These are phyloP conservation scores for Drosophila suzukii DNA, from an alignment of 1,140 invertebrate species.

Conservation along the genomic window DNA sequence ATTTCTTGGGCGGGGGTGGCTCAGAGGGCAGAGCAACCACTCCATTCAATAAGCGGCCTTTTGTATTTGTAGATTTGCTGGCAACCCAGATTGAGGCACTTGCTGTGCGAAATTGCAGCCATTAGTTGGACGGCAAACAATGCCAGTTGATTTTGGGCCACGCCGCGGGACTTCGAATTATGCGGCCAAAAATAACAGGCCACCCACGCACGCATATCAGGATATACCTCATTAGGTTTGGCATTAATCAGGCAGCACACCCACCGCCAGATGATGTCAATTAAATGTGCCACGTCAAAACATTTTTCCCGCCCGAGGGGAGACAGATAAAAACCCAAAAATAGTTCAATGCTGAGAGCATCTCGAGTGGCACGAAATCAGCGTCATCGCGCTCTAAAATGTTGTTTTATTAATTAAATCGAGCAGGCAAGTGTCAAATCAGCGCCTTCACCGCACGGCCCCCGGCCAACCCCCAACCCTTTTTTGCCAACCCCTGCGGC, in stretches of 20 bases:
- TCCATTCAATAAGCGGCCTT: slow-evolving; percentile 42
- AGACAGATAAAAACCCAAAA: slow-evolving; percentile 1
- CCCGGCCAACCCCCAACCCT: background rate
- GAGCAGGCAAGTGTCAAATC: slow-evolving; percentile 79
- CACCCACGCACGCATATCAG: slow-evolving; percentile 37
- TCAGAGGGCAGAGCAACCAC: background rate
- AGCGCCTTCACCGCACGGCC: slow-evolving; percentile 29
- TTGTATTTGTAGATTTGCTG: slow-evolving; percentile 42
- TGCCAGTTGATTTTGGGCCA: slow-evolving; percentile 50
- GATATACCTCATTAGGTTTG: slow-evolving; percentile 71
- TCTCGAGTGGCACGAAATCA: slow-evolving; percentile 49
- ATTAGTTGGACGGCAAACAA: slow-evolving; percentile 58
- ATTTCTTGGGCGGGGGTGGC: slow-evolving; percentile 7
- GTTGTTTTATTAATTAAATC: slow-evolving; percentile 79
- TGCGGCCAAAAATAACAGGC: slow-evolving; percentile 51
- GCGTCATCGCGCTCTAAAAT: slow-evolving; percentile 70
- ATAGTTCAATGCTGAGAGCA: slow-evolving; percentile 48
- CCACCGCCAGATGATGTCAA: slow-evolving; percentile 45
- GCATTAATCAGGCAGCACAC: slow-evolving; percentile 64
- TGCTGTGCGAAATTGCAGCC: slow-evolving; percentile 52
- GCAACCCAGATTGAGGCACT: slow-evolving; percentile 28
- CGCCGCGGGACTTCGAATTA: slow-evolving; percentile 40
- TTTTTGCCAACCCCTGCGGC: slow-evolving; percentile 36
- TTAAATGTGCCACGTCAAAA: slow-evolving; percentile 64
- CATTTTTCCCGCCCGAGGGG: slow-evolving; percentile 34